Evolutionary conservation across 1,140 invertebrate genomes (phyloP).

Genomic region (Gerris buenoi): DNA sequence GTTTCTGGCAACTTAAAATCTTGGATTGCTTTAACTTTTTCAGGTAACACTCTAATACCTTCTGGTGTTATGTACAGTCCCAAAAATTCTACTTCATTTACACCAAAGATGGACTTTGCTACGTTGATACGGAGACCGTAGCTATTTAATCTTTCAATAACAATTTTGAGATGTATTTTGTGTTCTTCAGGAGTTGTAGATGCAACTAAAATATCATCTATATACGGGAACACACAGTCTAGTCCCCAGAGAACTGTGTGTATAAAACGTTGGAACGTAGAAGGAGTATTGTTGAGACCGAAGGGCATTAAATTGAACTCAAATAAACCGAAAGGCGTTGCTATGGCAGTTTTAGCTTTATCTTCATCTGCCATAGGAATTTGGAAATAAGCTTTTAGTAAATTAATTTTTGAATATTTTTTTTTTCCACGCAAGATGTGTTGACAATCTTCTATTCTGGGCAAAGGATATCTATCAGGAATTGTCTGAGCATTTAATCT

Average conservation of each 20-base stretch:
- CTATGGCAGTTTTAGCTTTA: constrained; percentile 28
- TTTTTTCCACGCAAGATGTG: constrained; percentile 19
- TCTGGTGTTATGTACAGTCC: constrained; percentile 23
- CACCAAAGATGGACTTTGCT: constrained; percentile 11
- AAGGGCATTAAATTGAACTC: constrained; percentile 29
- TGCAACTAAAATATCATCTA: constrained; percentile 34
- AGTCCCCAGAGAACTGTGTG: constrained; percentile 25
- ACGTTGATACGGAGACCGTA: constrained; percentile 18
- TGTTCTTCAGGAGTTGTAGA: constrained; percentile 27
- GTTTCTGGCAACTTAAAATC: constrained; percentile 10
- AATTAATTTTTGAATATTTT: constrained; percentile 34
- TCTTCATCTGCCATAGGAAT: constrained; percentile 26
- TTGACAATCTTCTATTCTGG: constrained; percentile 6
- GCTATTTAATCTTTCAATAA: constrained; percentile 27
- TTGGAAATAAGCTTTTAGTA: constrained; percentile 31
- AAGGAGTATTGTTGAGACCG: constrained; percentile 29
- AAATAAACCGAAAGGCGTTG: constrained; percentile 25
- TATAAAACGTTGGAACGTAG: constrained; percentile 32
- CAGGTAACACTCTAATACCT: constrained; percentile 24
- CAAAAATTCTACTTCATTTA: constrained; percentile 16
- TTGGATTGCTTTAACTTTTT: constrained; percentile 21
- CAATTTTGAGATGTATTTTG: constrained; percentile 23
- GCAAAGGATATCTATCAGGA: constrained; percentile 29
- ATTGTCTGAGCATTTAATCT: constrained; percentile 30
- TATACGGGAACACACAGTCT: constrained; percentile 26